Conservation (phyloP, 2,113 vertebrate genomes). For the Odobenus rosmarus region DNA sequence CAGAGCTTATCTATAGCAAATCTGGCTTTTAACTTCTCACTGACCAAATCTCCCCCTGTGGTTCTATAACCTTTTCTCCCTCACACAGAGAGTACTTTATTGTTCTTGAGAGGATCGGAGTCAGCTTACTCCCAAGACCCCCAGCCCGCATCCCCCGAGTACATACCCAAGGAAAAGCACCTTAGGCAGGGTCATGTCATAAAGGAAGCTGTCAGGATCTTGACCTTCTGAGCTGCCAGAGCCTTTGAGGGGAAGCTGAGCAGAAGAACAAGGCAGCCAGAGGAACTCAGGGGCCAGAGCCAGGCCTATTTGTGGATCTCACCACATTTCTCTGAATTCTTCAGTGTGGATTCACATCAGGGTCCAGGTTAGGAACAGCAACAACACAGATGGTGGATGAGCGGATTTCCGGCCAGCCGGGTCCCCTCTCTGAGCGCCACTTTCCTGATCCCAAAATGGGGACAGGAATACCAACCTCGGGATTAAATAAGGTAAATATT, state of each 20-base stretch:
- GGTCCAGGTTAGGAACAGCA: neutral
- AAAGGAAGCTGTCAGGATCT: neutral
- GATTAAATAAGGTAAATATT: neutral
- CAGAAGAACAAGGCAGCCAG: neutral
- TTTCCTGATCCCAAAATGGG: neutral
- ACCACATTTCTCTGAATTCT: neutral
- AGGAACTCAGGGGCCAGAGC: neutral
- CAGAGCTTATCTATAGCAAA: neutral
- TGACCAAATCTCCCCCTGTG: neutral
- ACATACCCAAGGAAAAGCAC: neutral
- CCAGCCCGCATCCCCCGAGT: neutral
- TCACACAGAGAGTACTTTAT: neutral
- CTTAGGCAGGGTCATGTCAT: neutral
- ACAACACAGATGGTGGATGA: too few relatives aligned
- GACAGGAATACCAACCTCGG: neutral
- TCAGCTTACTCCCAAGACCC: neutral
- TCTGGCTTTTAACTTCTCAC: conserved; percentile 4
- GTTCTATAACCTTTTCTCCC: neutral
- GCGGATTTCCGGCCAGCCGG: neutral
- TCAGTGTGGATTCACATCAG: neutral
- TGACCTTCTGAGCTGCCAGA: neutral
- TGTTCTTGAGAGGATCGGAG: neutral
- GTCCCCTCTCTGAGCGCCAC: neutral
- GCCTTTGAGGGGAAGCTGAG: neutral
- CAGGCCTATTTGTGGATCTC: neutral